phyloP scores from a whole-genome alignment of 2,797 vertebrate genomes.

The Enteromius mattozi region DNA sequence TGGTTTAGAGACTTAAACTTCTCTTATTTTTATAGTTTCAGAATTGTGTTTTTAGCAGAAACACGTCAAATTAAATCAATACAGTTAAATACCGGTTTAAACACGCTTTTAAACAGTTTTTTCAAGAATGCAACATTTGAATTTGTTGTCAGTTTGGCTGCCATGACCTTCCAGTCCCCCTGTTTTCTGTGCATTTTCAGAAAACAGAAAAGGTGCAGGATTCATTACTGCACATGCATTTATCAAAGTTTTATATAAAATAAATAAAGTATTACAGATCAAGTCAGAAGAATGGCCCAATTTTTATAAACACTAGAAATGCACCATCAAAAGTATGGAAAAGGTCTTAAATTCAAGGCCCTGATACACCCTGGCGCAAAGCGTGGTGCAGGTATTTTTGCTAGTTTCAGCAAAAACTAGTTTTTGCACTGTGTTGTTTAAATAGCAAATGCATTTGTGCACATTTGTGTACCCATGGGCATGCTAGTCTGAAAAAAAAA shows the following conservation, averaged over 20 bases:
- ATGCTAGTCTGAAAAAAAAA: too few relatives aligned
- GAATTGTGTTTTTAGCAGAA: background rate
- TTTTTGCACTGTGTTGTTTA: too few relatives aligned
- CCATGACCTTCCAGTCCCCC: background rate
- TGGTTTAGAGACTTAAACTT: background rate
- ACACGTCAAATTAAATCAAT: background rate
- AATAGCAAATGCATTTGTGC: too few relatives aligned
- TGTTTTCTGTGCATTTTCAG: background rate
- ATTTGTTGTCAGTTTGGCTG: background rate
- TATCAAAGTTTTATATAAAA: background rate
- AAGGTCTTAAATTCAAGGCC: too few relatives aligned
- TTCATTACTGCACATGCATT: background rate
- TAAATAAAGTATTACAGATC: background rate
- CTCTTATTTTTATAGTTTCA: constrained; percentile 11
- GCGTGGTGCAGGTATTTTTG: too few relatives aligned
- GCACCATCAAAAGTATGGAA: too few relatives aligned
- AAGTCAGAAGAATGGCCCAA: background rate
- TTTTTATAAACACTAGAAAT: background rate
- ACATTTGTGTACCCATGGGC: too few relatives aligned
- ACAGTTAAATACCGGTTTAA: background rate
- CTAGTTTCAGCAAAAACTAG: too few relatives aligned
- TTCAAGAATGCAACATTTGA: background rate
- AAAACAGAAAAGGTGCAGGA: background rate
- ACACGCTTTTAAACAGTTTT: background rate
- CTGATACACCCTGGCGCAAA: too few relatives aligned